These are phyloP conservation scores for Rotaria macrura DNA, from an alignment of 2,888 invertebrate genomes.

Conservation along the genomic window DNA sequence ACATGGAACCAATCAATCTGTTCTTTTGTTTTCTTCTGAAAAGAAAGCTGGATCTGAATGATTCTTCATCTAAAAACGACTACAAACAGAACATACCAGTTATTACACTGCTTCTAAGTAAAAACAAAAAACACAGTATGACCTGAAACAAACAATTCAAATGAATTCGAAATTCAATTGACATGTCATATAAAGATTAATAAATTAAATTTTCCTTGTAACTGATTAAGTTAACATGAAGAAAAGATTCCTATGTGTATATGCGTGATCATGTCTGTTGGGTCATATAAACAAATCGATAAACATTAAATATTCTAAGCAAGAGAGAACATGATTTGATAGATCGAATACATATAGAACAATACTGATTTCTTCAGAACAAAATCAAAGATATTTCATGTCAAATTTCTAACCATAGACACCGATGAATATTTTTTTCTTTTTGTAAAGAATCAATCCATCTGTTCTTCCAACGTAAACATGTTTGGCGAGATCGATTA, in stretches of 20 bases:
- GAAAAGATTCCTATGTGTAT: not conserved
- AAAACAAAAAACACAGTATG: no score
- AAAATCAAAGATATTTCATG: not conserved
- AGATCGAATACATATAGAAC: not conserved
- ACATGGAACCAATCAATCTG: not conserved
- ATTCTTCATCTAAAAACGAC: no score
- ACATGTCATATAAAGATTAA: no score
- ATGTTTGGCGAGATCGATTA: constrained; percentile 8
- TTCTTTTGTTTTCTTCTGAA: not conserved
- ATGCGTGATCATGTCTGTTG: not conserved
- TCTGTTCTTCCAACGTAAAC: not conserved
- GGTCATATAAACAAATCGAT: not conserved
- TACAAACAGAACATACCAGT: no score
- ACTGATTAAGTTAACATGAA: not conserved
- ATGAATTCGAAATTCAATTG: no score
- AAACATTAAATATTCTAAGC: not conserved
- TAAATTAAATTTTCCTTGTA: no score
- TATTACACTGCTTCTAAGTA: no score
- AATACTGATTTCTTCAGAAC: not conserved
- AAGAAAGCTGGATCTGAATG: no score
- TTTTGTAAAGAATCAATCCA: not conserved
- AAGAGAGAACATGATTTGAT: not conserved
- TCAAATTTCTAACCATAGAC: not conserved
- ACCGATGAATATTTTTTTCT: not conserved
- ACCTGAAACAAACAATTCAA: no score